Evolutionary conservation across 2,888 invertebrate genomes (phyloP).

Genomic region (Caenorhabditis sp.): DNA sequence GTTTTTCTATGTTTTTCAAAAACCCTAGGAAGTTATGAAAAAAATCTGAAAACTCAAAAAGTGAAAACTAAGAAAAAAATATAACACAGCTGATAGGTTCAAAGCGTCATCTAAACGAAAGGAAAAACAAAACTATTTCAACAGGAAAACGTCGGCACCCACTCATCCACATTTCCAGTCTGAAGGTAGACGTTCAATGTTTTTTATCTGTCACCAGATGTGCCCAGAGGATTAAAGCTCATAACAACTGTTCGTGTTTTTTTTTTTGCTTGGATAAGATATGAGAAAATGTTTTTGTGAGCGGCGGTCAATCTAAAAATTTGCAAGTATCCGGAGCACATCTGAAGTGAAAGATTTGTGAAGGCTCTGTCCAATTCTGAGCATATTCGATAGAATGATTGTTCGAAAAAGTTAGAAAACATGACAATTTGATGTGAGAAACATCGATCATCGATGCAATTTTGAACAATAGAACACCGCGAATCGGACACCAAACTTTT

Average conservation of each 20-base stretch:
- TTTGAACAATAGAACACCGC: no score
- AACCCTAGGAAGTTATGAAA: neutral
- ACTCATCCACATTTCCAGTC: slow-evolving; percentile 18
- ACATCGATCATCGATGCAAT: no score
- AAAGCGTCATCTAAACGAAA: slow-evolving; percentile 13
- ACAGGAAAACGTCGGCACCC: slow-evolving; percentile 13
- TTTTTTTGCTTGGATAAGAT: slow-evolving; percentile 12
- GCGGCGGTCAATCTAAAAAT: no score
- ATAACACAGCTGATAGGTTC: slow-evolving; percentile 26
- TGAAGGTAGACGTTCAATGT: slow-evolving; percentile 3
- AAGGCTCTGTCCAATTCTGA: no score
- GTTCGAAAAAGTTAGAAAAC: no score
- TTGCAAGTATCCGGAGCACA: no score
- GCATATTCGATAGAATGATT: no score
- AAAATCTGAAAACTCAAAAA: slow-evolving; percentile 1
- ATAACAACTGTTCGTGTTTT: slow-evolving; percentile 38
- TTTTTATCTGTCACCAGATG: slow-evolving; percentile 27
- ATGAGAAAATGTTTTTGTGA: neutral
- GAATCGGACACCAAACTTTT: no score
- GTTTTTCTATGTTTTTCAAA: no score
- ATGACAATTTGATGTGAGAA: no score
- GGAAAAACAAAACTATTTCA: slow-evolving; percentile 21
- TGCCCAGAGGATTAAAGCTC: slow-evolving; percentile 34
- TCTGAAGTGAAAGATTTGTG: neutral
- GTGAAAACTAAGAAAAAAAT: neutral